Percentiles rank a stretch among this genome's conserved stretches.
These are phyloP conservation scores for Drosophila limbata DNA, from an alignment of 2,888 invertebrate genomes.

Conservation along the genomic window DNA sequence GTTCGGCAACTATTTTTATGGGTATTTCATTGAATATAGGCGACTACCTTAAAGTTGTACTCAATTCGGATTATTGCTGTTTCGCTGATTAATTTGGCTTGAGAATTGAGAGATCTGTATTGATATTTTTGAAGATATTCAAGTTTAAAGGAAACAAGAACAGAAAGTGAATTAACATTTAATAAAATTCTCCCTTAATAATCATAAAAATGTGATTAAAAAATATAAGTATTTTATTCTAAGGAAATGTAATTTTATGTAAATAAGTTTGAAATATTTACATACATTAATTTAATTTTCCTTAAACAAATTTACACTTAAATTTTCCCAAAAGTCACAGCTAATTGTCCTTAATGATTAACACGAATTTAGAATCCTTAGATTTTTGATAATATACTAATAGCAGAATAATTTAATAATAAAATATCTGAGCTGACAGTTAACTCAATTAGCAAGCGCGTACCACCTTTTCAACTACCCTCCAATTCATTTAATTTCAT, in stretches of 20 bases:
- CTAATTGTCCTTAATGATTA: neutral
- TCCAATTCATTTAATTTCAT: neutral
- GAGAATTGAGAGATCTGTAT: neutral
- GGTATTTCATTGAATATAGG: conserved; percentile 50
- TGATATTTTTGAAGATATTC: neutral
- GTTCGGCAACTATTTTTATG: conserved; percentile 70
- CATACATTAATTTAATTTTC: too few relatives aligned
- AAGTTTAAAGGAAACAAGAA: neutral
- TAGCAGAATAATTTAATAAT: neutral
- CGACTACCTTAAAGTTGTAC: conserved; percentile 33
- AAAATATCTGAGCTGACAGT: conserved; percentile 19
- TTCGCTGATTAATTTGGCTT: conserved; percentile 1
- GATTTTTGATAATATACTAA: neutral
- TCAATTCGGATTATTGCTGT: conserved; percentile 3
- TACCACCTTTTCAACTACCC: conserved; percentile 13
- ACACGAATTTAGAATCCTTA: neutral
- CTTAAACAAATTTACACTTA: too few relatives aligned
- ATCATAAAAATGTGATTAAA: too few relatives aligned
- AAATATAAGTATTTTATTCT: too few relatives aligned
- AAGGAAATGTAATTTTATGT: too few relatives aligned
- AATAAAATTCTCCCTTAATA: too few relatives aligned
- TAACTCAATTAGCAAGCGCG: conserved; percentile 42
- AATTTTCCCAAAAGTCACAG: neutral
- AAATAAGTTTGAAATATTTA: too few relatives aligned
- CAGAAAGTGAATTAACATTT: neutral